Evolutionary conservation across 2,888 invertebrate species (phyloP), one percentile per base, ranked within the genome.

Genomic region (Philonicus albiceps): DNA sequence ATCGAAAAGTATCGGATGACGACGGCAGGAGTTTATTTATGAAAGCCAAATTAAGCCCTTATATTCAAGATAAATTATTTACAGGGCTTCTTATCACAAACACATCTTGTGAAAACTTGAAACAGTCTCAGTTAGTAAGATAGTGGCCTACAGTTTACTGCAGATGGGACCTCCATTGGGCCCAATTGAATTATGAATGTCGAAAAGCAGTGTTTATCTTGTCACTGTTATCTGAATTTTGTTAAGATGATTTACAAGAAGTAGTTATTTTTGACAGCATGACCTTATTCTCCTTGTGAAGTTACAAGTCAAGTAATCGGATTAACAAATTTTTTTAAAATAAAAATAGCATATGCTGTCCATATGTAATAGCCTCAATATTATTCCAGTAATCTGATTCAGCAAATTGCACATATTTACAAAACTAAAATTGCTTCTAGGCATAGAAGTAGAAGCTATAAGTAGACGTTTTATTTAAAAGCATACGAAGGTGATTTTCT

Each of bases 21-120:
- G n/a, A 81, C 64, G 81, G 81, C 81, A 64, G 19, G 8, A 55
- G 55, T 81, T 64, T 81, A 81, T 81, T 81, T 81, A 81, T 81
- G 31, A 55, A 81, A 49, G 81, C 2, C 34, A 30, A 81, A 81
- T 81, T 64, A 64, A 64, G 81, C 81, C 81, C 81, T 64, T 81
- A 81, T 64, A 13, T 31, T 81, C 81, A 81, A 19, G 81, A 55
- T 27, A 37, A 64, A 81, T 55, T 55, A 81, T 64, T 34, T 22
- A 2, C 64, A 55, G 81, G 27, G 22, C 31, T 40, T 49, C 34
- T 81, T 81, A 81, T 81, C 81, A 64, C 3, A 19, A 22, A 3
- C 7, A 64, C 22, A 27, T 64, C 64, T 64, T 64, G 27, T 27
- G 22, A 22, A 27, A 64, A 64, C 64, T 7, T 22, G 64, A 64